Percentiles rank a stretch among this genome's conserved stretches.
These are phyloP conservation scores for Drosophila robusta DNA, from an alignment of 2,888 invertebrate genomes.

Conservation along the genomic window DNA sequence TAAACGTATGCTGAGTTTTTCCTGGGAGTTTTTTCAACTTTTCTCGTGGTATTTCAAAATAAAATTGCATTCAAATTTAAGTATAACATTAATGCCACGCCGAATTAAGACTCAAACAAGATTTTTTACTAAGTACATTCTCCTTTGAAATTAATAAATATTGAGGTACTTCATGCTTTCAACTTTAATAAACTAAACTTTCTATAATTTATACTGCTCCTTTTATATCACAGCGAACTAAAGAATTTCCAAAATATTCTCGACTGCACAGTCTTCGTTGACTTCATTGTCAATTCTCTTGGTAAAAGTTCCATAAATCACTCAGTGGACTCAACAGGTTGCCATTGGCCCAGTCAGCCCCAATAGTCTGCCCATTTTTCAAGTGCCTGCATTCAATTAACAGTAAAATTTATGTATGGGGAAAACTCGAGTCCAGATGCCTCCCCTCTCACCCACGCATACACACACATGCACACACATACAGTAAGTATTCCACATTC, in stretches of 20 bases:
- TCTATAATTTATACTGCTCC: background rate
- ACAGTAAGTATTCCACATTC: constrained; percentile 18
- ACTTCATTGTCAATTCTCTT: constrained; percentile 28
- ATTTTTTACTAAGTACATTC: too few species aligned
- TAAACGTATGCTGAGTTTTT: too few species aligned
- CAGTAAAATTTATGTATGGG: constrained; percentile 71
- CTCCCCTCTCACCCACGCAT: background rate
- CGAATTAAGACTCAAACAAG: too few species aligned
- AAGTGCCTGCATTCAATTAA: constrained; percentile 76
- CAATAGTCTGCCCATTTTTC: constrained; percentile 65
- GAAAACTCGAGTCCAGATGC: constrained; percentile 25
- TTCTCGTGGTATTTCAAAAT: too few species aligned
- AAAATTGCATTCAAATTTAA: too few species aligned
- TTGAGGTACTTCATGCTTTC: background rate
- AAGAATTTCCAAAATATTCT: constrained; percentile 1
- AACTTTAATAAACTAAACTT: background rate
- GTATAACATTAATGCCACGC: too few species aligned
- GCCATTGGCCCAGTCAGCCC: constrained; percentile 50
- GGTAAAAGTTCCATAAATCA: constrained; percentile 54
- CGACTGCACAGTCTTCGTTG: constrained; percentile 15
- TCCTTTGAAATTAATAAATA: too few species aligned
- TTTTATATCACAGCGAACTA: background rate
- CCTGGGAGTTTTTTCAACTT: too few species aligned
- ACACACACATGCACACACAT: constrained; percentile 11
- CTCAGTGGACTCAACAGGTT: constrained; percentile 63